Percentiles rank a stretch among this genome's conserved stretches.
Conservation (phyloP, 1,140 invertebrate species). For the Diachasmimorpha longicaudata region DNA sequence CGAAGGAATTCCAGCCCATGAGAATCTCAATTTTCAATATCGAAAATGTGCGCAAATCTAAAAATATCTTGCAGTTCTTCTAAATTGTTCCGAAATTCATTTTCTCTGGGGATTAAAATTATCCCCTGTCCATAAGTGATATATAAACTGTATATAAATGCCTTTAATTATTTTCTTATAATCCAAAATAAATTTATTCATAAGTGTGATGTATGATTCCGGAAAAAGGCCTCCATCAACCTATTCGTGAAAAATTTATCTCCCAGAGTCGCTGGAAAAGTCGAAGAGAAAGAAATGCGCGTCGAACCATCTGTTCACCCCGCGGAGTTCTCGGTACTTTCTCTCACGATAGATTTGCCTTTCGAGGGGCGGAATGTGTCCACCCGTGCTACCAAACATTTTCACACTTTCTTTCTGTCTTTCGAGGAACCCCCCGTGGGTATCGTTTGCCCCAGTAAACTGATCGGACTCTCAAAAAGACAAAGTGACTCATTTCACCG, state of each 20-base stretch:
- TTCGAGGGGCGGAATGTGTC: constrained; percentile 36
- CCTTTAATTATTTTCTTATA: too few relatives aligned
- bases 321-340: background rate
- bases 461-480: background rate
- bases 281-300: background rate
- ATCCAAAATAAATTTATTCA: too few relatives aligned
- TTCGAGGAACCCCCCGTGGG: background rate
- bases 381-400: constrained; percentile 42
- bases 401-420: constrained; percentile 32
- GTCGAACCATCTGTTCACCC: background rate
- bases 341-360: background rate
- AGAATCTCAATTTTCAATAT: too few relatives aligned
- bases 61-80: too few relatives aligned
- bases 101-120: too few relatives aligned
- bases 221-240: background rate
- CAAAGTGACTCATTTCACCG: background rate
- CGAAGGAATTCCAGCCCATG: background rate
- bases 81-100: too few relatives aligned
- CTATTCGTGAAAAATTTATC: background rate
- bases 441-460: background rate
- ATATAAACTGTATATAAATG: too few relatives aligned
- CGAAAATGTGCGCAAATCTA: too few relatives aligned
- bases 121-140: too few relatives aligned
- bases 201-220: too few relatives aligned
- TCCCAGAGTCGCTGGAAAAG: background rate